phyloP scores from a whole-genome alignment of 2,113 vertebrate genomes.

The Solea solea region DNA sequence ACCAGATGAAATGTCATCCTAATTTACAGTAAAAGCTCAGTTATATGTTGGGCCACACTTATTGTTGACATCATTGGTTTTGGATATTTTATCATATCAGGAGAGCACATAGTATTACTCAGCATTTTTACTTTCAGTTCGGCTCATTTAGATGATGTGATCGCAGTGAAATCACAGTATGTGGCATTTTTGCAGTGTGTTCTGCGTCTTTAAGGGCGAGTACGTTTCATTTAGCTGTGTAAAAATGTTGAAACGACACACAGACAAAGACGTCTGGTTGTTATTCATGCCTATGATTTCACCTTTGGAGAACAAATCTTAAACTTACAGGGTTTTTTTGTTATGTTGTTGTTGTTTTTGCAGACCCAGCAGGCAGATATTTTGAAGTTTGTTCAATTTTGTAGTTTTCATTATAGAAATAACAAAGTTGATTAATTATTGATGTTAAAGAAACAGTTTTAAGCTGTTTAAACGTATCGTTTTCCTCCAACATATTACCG shows the following conservation, averaged over 20 bases:
- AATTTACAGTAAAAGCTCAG: not conserved
- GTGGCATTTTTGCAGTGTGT: not conserved
- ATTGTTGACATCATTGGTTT: slow-evolving; percentile 7
- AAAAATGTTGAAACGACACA: not conserved
- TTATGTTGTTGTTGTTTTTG: not conserved
- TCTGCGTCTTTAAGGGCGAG: not conserved
- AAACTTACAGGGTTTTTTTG: not conserved
- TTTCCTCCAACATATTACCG: not conserved
- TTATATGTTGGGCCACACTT: slow-evolving; percentile 16
- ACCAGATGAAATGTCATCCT: slow-evolving; percentile 1
- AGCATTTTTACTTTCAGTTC: slow-evolving; percentile 7
- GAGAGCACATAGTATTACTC: not conserved
- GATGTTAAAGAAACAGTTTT: too few species aligned
- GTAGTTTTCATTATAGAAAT: too few species aligned
- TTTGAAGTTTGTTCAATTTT: too few species aligned
- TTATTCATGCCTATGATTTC: not conserved
- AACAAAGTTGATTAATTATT: not conserved
- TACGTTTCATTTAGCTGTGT: not conserved
- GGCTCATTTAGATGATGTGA: not conserved
- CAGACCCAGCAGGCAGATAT: too few species aligned
- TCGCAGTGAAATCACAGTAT: not conserved
- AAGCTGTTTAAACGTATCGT: too few species aligned
- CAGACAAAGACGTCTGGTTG: not conserved
- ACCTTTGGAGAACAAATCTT: not conserved
- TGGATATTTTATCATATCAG: slow-evolving; percentile 2